phyloP scores from a whole-genome alignment of 1,140 invertebrate genomes.

The Trigoniulus corallinus region DNA sequence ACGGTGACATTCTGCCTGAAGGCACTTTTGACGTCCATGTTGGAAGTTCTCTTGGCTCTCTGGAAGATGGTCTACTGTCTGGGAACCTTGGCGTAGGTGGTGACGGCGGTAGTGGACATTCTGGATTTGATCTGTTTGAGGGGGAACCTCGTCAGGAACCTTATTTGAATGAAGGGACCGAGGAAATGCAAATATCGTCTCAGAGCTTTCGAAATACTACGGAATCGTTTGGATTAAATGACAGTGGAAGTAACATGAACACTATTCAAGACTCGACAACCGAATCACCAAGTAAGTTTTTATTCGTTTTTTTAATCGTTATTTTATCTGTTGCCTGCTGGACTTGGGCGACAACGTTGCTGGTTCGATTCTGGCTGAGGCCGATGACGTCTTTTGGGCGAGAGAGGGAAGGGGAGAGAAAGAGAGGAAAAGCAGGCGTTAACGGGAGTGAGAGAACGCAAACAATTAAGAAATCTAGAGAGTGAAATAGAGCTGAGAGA shows the following conservation, averaged over 20 bases:
- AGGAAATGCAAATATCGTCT: conserved; percentile 43
- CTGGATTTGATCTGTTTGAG: conserved; percentile 47
- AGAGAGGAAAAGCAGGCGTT: not conserved
- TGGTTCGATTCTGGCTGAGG: too few relatives aligned
- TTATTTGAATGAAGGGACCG: conserved; percentile 13
- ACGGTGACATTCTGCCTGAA: conserved; percentile 25
- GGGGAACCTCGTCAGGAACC: conserved; percentile 43
- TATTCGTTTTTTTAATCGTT: not conserved
- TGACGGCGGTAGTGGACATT: conserved; percentile 15
- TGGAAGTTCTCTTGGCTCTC: conserved; percentile 17
- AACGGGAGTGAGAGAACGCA: not conserved
- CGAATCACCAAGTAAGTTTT: conserved; percentile 3
- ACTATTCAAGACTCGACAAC: conserved; percentile 27
- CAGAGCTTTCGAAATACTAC: conserved; percentile 46
- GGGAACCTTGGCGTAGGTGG: conserved; percentile 15
- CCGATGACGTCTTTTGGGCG: too few relatives aligned
- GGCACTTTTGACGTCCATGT: conserved; percentile 24
- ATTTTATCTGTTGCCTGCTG: not conserved
- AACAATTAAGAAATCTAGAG: too few relatives aligned
- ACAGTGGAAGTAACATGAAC: conserved; percentile 41
- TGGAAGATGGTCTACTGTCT: conserved; percentile 25
- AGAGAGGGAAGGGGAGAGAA: not conserved
- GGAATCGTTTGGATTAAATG: conserved; percentile 49
- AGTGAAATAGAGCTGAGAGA: too few relatives aligned
- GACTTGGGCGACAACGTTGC: not conserved